Percentiles rank a stretch among this genome's conserved stretches.
These are phyloP conservation scores for Andinoacara biseriatus DNA, from an alignment of 2,113 vertebrate species.

Conservation along the genomic window DNA sequence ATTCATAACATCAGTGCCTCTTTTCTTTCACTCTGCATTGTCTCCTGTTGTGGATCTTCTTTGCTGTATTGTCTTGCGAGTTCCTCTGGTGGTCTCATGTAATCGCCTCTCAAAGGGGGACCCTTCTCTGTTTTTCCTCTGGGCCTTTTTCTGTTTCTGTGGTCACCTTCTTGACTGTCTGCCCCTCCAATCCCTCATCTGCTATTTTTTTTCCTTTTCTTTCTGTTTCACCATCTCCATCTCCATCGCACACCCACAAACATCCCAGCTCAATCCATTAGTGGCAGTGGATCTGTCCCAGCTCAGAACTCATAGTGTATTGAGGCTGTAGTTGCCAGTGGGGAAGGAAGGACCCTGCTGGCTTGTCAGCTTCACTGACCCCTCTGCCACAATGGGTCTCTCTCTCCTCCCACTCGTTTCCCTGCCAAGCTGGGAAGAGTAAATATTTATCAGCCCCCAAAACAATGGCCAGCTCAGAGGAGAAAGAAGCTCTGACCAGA, in stretches of 20 bases:
- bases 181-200: not conserved
- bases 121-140: not conserved
- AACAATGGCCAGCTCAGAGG: conserved; percentile 81
- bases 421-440: conserved; percentile 89
- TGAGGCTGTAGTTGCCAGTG: conserved; percentile 58
- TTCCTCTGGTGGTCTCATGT: conserved; percentile 66
- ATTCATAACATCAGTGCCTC: conserved; percentile 46
- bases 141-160: conserved; percentile 12
- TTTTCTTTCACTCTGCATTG: conserved; percentile 35
- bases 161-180: conserved; percentile 16
- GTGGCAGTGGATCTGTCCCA: conserved; percentile 22
- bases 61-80: conserved; percentile 57
- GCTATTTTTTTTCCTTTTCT: not conserved
- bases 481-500: conserved; percentile 78
- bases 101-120: conserved; percentile 56
- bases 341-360: conserved; percentile 67
- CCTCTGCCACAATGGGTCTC: conserved; percentile 80
- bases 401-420: conserved; percentile 78
- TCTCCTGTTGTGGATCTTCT: conserved; percentile 54
- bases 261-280: not conserved
- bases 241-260: conserved; percentile 7
- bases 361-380: conserved; percentile 67
- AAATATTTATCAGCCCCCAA: conserved; percentile 87
- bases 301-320: conserved; percentile 41
- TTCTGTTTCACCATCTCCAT: not conserved